Percentiles rank a stretch among this genome's conserved stretches.
These are phyloP conservation scores for Rotaria socialis DNA, from an alignment of 2,888 invertebrate genomes.

Conservation along the genomic window DNA sequence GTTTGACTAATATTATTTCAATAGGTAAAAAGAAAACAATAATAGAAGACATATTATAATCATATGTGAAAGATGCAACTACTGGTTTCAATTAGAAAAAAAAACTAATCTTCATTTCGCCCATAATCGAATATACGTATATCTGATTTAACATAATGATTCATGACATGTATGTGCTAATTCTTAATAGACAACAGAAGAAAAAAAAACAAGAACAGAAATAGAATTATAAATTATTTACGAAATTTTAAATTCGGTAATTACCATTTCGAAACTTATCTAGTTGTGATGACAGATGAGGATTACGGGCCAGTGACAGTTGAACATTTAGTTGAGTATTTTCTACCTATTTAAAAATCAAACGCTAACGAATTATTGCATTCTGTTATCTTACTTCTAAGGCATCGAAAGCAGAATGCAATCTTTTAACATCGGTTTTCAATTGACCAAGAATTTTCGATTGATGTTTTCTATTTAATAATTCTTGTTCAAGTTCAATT, in stretches of 20 bases:
- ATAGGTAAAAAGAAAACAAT: neutral
- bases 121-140: neutral
- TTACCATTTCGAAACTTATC: constrained; percentile 12
- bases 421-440: neutral
- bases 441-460: neutral
- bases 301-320: neutral
- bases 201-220: neutral
- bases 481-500: neutral
- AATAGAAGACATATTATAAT: neutral
- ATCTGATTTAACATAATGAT: constrained; percentile 2
- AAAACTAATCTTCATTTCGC: neutral
- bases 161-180: constrained; percentile 5
- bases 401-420: neutral
- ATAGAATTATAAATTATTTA: neutral
- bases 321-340: neutral
- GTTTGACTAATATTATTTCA: neutral
- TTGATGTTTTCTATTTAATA: neutral
- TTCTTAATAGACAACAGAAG: neutral
- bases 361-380: too few relatives aligned
- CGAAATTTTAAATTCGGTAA: too few relatives aligned
- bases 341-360: neutral
- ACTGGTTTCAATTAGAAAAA: neutral
- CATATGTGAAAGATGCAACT: neutral
- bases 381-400: neutral
- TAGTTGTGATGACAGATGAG: neutral